phyloP scores from a whole-genome alignment of 2,888 invertebrate species.

The Leptothorax acervorum region DNA sequence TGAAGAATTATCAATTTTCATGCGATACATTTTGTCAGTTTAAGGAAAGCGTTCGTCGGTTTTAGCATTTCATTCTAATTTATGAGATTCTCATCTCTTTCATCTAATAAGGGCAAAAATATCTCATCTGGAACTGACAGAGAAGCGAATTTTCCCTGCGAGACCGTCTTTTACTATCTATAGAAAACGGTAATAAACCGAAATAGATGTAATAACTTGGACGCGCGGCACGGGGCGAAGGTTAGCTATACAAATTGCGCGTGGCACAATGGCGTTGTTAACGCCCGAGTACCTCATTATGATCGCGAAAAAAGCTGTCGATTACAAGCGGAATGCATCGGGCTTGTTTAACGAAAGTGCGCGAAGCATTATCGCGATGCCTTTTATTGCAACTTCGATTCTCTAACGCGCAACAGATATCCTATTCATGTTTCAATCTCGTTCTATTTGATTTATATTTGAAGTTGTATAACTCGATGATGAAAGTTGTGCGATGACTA shows the following conservation, averaged over 20 bases:
- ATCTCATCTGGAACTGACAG: constrained; percentile 18
- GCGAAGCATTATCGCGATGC: constrained; percentile 61
- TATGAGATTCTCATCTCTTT: constrained; percentile 3
- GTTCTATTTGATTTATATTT: constrained; percentile 19
- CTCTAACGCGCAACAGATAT: not conserved
- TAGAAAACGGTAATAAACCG: constrained; percentile 64
- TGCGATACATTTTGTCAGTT: not conserved
- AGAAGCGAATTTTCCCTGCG: constrained; percentile 19
- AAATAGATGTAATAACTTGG: constrained; percentile 68
- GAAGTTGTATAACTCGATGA: not conserved
- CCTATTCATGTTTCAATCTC: constrained; percentile 19
- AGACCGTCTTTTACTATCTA: constrained; percentile 28
- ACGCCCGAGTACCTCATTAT: constrained; percentile 66
- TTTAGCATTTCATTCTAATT: constrained; percentile 9
- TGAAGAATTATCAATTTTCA: not conserved
- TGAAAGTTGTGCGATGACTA: constrained; percentile 10
- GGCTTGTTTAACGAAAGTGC: constrained; percentile 56
- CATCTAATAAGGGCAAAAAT: constrained; percentile 14
- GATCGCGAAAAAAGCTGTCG: constrained; percentile 68
- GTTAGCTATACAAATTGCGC: constrained; percentile 69
- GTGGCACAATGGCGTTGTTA: constrained; percentile 71
- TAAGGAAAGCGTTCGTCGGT: not conserved
- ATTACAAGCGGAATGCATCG: constrained; percentile 65
- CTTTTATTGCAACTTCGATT: constrained; percentile 34
- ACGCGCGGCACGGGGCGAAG: constrained; percentile 52